Percentiles rank a stretch among this genome's conserved stretches.
These are phyloP conservation scores for Apotomis turbidana DNA, from an alignment of 2,888 invertebrate species.

Conservation along the genomic window DNA sequence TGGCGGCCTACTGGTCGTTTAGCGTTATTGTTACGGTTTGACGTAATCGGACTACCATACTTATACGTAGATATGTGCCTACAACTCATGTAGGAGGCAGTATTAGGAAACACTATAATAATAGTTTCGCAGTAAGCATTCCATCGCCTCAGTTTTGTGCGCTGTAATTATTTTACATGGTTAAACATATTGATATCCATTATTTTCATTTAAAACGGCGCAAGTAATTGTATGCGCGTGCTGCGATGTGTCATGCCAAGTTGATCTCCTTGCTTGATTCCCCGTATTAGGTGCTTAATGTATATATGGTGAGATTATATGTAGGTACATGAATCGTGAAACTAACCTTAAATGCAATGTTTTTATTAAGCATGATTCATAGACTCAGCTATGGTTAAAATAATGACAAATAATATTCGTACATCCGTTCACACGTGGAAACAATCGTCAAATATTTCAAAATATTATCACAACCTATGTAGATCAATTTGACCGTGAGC, in stretches of 20 bases:
- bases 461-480: slow-evolving; percentile 3
- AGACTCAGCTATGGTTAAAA: neutral
- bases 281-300: slow-evolving; percentile 19
- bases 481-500: slow-evolving; percentile 25
- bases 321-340: neutral
- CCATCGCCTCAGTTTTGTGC: neutral
- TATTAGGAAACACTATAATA: slow-evolving; percentile 20
- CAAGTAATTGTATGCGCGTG: neutral
- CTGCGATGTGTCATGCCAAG: slow-evolving; percentile 24
- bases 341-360: slow-evolving; percentile 10
- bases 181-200: slow-evolving; percentile 2
- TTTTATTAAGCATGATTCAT: slow-evolving; percentile 15
- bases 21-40: slow-evolving; percentile 22
- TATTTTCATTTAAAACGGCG: neutral
- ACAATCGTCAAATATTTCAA: neutral
- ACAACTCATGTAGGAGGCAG: slow-evolving; percentile 5
- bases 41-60: slow-evolving; percentile 12
- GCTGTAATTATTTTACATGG: slow-evolving; percentile 8
- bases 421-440: neutral
- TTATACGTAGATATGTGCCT: slow-evolving; percentile 2
- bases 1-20: neutral
- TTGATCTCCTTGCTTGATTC: slow-evolving; percentile 28
- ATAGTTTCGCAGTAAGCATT: slow-evolving; percentile 18
- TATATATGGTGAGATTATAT: neutral
- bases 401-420: neutral